Percentiles rank a stretch among this genome's conserved stretches.
phyloP scores from a whole-genome alignment of 2,888 invertebrate species.

The Rutpela maculata region DNA sequence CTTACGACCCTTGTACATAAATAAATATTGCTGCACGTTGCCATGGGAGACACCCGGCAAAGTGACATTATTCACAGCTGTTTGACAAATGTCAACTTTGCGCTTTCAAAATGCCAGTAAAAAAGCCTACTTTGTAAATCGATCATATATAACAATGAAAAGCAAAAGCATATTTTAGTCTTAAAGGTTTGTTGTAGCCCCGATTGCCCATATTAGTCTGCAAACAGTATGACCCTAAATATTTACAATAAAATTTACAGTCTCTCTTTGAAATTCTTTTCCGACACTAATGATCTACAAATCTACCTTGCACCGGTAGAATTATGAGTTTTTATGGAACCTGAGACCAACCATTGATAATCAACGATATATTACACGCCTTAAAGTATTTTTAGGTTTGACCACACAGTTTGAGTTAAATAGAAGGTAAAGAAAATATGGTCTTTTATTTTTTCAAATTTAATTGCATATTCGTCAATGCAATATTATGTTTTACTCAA shows the following conservation, averaged over 20 bases:
- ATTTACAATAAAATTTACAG: conserved; percentile 38
- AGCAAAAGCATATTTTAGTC: too few species aligned
- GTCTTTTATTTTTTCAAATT: too few species aligned
- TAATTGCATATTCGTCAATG: too few species aligned
- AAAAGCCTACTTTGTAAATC: too few species aligned
- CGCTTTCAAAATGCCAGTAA: too few species aligned
- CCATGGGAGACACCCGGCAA: too few species aligned
- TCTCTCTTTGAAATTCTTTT: conserved; percentile 18
- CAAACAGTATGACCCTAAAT: conserved; percentile 16
- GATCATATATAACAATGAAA: too few species aligned
- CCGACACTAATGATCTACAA: conserved; percentile 44
- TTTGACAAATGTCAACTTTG: too few species aligned
- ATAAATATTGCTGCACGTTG: too few species aligned
- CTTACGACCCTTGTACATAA: too few species aligned
- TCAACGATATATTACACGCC: background rate
- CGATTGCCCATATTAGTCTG: conserved; percentile 5
- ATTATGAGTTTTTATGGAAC: conserved; percentile 16
- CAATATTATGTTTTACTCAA: too few species aligned
- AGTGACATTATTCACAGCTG: too few species aligned
- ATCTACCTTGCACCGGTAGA: conserved; percentile 26
- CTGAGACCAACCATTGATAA: conserved; percentile 28
- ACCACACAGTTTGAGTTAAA: background rate
- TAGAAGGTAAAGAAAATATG: background rate
- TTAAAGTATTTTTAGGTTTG: background rate
- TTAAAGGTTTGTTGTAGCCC: background rate